Conservation (phyloP, 2,113 vertebrate species). For the Capricornis sumatraensis region DNA sequence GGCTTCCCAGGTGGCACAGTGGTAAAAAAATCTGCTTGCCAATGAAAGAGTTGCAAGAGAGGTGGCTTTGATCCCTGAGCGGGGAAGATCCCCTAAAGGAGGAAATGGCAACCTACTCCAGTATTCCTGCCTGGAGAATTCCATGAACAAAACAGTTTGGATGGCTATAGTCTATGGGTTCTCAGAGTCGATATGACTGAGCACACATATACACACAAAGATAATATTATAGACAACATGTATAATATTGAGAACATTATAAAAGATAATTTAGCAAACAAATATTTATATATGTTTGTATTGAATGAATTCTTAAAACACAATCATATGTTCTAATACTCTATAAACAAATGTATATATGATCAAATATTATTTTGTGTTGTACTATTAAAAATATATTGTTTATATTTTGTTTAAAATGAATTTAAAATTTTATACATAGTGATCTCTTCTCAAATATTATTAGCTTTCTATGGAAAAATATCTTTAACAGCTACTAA, state of each 20-base stretch:
- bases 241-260: background rate
- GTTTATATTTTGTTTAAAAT: background rate
- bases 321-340: background rate
- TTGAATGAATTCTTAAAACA: background rate
- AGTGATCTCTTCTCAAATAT: background rate
- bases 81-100: background rate
- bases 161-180: background rate
- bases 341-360: background rate
- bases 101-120: background rate
- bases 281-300: background rate
- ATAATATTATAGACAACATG: background rate
- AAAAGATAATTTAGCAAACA: background rate
- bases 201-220: background rate
- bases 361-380: background rate
- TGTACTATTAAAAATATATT: background rate
- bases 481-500: background rate
- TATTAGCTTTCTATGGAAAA: background rate
- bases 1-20: background rate
- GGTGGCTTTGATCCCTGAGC: background rate
- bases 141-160: background rate
- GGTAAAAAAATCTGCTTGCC: background rate
- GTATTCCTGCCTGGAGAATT: background rate
- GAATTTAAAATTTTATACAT: background rate
- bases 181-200: fast-evolving
- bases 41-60: background rate